Evolutionary conservation across 2,888 invertebrate species (phyloP).

Genomic region (Mayetiola destructor): DNA sequence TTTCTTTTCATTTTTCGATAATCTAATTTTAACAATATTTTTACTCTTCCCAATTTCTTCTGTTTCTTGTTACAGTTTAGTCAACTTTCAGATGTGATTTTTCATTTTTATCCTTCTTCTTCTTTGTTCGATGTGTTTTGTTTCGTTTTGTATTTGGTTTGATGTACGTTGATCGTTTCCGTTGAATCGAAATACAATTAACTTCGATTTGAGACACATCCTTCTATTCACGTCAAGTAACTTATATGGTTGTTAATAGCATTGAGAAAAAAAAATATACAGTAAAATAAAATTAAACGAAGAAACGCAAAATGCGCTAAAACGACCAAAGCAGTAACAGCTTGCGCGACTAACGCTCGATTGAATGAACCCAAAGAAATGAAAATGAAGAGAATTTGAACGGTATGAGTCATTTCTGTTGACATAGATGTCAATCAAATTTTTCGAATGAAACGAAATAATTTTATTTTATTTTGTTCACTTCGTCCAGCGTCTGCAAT

Average conservation of each 20-base stretch:
- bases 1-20: no score
- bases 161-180: neutral
- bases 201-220: neutral
- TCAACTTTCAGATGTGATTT: neutral
- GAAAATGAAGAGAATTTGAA: neutral
- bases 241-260: neutral
- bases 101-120: neutral
- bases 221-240: neutral
- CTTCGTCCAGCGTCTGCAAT: no score
- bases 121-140: neutral
- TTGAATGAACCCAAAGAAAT: no score
- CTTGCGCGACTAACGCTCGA: no score
- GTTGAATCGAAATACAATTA: slow-evolving; percentile 5
- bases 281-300: neutral
- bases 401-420: slow-evolving; percentile 1
- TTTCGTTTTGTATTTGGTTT: neutral
- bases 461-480: no score
- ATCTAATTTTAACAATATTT: slow-evolving; percentile 8
- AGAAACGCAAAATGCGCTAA: neutral
- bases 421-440: slow-evolving; percentile 13
- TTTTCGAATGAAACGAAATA: slow-evolving; percentile 10
- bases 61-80: neutral
- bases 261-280: neutral
- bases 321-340: no score
- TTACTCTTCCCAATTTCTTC: neutral